Evolutionary conservation across 2,888 invertebrate genomes (phyloP).

Genomic region (Cordilura impudica): DNA sequence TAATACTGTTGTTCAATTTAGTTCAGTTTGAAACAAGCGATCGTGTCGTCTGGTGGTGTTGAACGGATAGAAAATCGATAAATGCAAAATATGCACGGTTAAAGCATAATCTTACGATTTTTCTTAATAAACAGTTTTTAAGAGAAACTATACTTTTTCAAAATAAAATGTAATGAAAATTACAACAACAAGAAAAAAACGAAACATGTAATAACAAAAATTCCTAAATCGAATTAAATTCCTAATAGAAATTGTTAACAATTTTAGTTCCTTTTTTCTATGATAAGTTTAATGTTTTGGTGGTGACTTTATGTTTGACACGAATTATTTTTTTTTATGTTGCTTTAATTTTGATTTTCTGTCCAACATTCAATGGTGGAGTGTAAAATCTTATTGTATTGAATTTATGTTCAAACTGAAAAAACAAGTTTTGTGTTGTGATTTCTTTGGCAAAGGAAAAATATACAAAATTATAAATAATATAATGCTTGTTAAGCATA

Average conservation of each 20-base stretch:
- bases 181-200: neutral
- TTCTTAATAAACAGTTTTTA: neutral
- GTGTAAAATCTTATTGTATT: neutral
- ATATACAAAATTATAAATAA: neutral
- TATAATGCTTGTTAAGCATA: slow-evolving; percentile 15
- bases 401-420: neutral
- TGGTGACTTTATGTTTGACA: neutral
- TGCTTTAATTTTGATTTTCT: neutral
- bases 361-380: neutral
- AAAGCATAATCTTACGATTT: neutral
- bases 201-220: slow-evolving; percentile 5
- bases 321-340: slow-evolving; percentile 7
- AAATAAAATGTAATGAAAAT: neutral
- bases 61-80: slow-evolving; percentile 39
- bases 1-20: slow-evolving; percentile 54
- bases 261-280: neutral
- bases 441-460: slow-evolving; percentile 5
- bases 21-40: slow-evolving; percentile 72
- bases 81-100: neutral
- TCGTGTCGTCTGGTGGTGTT: slow-evolving; percentile 70
- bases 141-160: neutral
- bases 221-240: neutral
- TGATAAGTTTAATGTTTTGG: neutral
- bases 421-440: neutral
- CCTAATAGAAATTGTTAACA: neutral